Base-by-base conservation (phyloP, 2,888 invertebrate species). In the Timema cristinae region DNA sequence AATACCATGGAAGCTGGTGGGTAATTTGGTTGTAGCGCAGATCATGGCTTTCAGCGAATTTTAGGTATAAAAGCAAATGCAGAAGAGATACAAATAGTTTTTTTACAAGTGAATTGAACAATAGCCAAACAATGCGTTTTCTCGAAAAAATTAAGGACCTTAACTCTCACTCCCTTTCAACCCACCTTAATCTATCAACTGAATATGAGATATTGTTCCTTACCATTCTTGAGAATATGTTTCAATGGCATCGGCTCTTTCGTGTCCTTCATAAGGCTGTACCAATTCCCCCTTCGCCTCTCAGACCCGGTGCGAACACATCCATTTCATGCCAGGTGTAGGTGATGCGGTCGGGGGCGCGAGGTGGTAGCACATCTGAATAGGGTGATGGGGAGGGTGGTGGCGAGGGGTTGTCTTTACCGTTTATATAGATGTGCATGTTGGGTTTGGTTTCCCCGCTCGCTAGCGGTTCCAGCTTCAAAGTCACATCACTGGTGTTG, bases 281-380 rank as follows among this genome's bases (percentile, higher is more conserved):
- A 59, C 16, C 70, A 15, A n/a, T 54, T 52, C n/a, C 73, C 67
- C 63, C 51, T 61, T 79, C 81, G 76, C 15, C 78, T 83, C 75
- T 86, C 86, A 72, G 87, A 87, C 11, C 87, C 87, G 89, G 77
- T 7, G 79, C 87, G 78, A 90, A 92, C 0, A 91, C 92, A 80
- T 93, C 92, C 75, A 94, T 84, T 75, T 91, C 90, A 67, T 88
- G 88, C 93, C 93, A 93, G 6, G 91, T 89, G 82, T 92, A 93
- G 0, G 90, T 89, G 73, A 92, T 84, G 71, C 77, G 76, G 69
- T 77, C 75, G 4, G 66, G 6, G 50, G 69, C 32, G 2, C 4
- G 32, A 32, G 32, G 32, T 32, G 32, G 32, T 32, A 32, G 32
- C 16, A 63, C 63, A 48, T 11, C 63, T 10, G 47, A 16, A 13